These are phyloP conservation scores for Drosophila melanogaster DNA, from an alignment of 1,140 invertebrate species.

Conservation along the genomic window Release_6_plus_ISO1_MT NT_033779.5:17412001-17412500, in stretches of 20 bases:
- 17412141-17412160: constrained; percentile 85
- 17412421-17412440: constrained; percentile 88
- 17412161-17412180: constrained; percentile 81
- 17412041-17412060: constrained; percentile 90
- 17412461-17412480: constrained; percentile 90
- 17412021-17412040: constrained; percentile 87
- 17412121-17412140: constrained; percentile 85
- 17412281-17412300: constrained; percentile 85
- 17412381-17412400: constrained; percentile 87
- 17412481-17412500: constrained; percentile 90
- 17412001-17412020: constrained; percentile 89
- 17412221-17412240: constrained; percentile 41
- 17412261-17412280: constrained; percentile 87
- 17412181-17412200: constrained; percentile 45
- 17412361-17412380: constrained; percentile 90
- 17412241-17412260: constrained; percentile 85
- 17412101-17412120: constrained; percentile 92
- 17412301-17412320: constrained; percentile 87
- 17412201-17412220: neutral
- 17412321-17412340: constrained; percentile 87
- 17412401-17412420: constrained; percentile 91
- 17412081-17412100: constrained; percentile 88
- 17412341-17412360: constrained; percentile 89
- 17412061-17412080: constrained; percentile 88
- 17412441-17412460: constrained; percentile 91